Percentiles rank a stretch among this genome's conserved stretches.
phyloP scores from a whole-genome alignment of 2,888 invertebrate species.

The Zaprionus lineosus region DNA sequence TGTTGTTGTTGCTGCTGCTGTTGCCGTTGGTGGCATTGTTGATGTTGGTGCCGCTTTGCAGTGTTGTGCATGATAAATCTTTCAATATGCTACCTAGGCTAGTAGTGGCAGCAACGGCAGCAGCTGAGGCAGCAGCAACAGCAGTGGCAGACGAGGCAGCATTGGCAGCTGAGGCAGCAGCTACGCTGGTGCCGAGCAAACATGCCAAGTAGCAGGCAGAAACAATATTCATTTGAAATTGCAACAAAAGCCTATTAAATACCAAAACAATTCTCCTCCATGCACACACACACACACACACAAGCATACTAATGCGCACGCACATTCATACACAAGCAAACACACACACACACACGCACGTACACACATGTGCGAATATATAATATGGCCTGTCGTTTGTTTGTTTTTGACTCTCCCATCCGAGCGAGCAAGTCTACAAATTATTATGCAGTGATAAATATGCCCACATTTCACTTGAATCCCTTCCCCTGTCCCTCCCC shows the following conservation, averaged over 20 bases:
- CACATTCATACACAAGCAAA: not conserved
- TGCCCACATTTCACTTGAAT: slow-evolving; percentile 41
- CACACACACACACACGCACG: slow-evolving; percentile 16
- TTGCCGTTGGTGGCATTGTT: too few relatives aligned
- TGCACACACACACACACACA: not conserved
- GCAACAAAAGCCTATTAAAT: slow-evolving; percentile 70
- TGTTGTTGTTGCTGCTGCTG: slow-evolving; percentile 9
- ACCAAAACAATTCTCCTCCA: slow-evolving; percentile 58
- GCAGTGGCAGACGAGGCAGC: not conserved
- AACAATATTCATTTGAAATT: slow-evolving; percentile 67
- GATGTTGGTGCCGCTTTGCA: slow-evolving; percentile 22
- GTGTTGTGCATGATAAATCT: slow-evolving; percentile 63
- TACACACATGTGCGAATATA: slow-evolving; percentile 19
- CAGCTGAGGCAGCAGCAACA: slow-evolving; percentile 15
- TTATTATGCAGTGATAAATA: slow-evolving; percentile 67
- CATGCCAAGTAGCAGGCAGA: slow-evolving; percentile 42
- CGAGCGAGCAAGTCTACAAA: slow-evolving; percentile 52
- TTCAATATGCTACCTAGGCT: slow-evolving; percentile 51
- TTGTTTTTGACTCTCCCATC: slow-evolving; percentile 35
- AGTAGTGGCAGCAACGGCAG: not conserved
- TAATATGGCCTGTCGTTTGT: slow-evolving; percentile 36
- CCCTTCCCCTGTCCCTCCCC: not conserved
- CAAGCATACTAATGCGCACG: too few relatives aligned
- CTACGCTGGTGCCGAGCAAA: slow-evolving; percentile 33
- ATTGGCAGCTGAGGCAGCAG: slow-evolving; percentile 4